phyloP scores from a whole-genome alignment of 2,797 vertebrate genomes.

The Staurois parvus region DNA sequence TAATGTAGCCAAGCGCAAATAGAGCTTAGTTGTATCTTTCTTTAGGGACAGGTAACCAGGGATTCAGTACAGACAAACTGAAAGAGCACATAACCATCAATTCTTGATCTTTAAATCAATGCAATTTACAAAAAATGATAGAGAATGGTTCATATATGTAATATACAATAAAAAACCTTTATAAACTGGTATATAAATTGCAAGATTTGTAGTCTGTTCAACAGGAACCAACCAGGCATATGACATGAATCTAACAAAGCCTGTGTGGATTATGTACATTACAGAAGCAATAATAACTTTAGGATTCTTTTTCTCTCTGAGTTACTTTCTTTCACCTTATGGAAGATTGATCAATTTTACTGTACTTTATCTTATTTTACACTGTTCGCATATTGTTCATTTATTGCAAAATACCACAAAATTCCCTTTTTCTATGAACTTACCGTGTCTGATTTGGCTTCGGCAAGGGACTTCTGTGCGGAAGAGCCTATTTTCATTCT shows the following conservation, averaged over 20 bases:
- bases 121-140: no score
- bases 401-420: conserved; percentile 50
- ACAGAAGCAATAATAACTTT: not conserved
- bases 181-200: not conserved
- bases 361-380: conserved; percentile 34
- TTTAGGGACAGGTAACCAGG: no score
- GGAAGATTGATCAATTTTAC: conserved; percentile 25
- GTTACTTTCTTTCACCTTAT: not conserved
- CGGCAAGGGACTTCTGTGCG: conserved; percentile 29
- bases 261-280: conserved; percentile 9
- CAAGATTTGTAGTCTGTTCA: not conserved
- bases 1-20: no score
- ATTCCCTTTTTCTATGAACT: conserved; percentile 39
- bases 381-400: conserved; percentile 20
- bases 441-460: conserved; percentile 37
- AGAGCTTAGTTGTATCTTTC: no score
- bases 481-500: conserved; percentile 53
- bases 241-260: conserved; percentile 8
- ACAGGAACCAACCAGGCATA: not conserved
- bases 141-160: no score
- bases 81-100: no score
- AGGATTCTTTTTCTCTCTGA: conserved; percentile 19
- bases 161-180: not conserved
- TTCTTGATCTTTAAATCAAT: no score
- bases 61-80: no score